Conservation (phyloP, 1,140 invertebrate species). For the Drosophila prosaltans region DNA sequence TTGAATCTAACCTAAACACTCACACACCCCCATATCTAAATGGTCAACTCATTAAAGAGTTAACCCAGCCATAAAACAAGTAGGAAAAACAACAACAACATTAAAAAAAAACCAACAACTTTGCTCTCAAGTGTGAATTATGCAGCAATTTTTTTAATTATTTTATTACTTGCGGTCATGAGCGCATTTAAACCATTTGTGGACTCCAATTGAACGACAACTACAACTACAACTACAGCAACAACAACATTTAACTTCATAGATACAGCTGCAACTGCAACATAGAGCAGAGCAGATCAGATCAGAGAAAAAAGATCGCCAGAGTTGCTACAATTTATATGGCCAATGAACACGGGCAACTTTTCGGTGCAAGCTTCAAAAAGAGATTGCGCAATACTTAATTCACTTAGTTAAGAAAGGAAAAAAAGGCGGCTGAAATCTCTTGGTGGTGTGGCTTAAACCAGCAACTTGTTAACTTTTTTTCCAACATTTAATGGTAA, state of each 20-base stretch:
- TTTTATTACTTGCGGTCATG: constrained; percentile 82
- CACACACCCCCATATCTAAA: constrained; percentile 14
- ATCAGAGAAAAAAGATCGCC: constrained; percentile 39
- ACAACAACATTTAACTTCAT: constrained; percentile 24
- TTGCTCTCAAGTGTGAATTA: constrained; percentile 67
- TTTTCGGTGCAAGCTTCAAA: constrained; percentile 49
- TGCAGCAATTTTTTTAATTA: constrained; percentile 76
- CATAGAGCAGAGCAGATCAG: constrained; percentile 21
- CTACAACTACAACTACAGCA: constrained; percentile 10
- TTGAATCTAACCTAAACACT: not conserved
- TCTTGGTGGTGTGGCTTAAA: constrained; percentile 59
- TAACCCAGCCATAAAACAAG: constrained; percentile 36
- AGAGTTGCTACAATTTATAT: constrained; percentile 78
- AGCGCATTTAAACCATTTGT: constrained; percentile 77
- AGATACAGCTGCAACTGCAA: constrained; percentile 12
- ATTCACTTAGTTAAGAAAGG: constrained; percentile 61
- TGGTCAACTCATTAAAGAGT: constrained; percentile 40
- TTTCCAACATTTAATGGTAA: constrained; percentile 68
- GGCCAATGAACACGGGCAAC: constrained; percentile 73
- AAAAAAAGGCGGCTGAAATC: constrained; percentile 66
- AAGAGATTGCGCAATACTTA: constrained; percentile 72
- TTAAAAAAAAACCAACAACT: constrained; percentile 7
- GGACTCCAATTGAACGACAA: constrained; percentile 69
- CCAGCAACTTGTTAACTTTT: constrained; percentile 70
- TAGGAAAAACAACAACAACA: not conserved